phyloP scores from a whole-genome alignment of 2,888 invertebrate genomes.

The Chaitophorus viminalis region DNA sequence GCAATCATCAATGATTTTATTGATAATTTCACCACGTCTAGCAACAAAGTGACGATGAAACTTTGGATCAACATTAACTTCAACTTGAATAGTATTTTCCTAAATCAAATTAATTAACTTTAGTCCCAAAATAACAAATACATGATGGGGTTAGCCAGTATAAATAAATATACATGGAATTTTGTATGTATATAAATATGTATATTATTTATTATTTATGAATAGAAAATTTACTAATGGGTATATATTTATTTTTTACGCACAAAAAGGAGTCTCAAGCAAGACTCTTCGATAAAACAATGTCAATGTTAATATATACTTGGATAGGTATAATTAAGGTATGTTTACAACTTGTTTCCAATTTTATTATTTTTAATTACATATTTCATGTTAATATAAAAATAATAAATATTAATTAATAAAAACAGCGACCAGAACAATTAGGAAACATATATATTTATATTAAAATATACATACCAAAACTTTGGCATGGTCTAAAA shows the following conservation, averaged over 20 bases:
- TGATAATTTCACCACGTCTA: slow-evolving; percentile 88
- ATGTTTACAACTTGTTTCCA: no score
- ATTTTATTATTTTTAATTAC: no score
- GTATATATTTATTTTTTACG: no score
- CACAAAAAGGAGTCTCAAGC: no score
- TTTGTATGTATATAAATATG: background rate
- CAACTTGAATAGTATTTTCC: slow-evolving; percentile 89
- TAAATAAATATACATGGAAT: background rate
- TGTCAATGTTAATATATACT: no score
- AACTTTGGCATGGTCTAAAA: slow-evolving; percentile 89
- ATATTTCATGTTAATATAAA: no score
- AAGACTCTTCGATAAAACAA: no score
- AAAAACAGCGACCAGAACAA: no score
- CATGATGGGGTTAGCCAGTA: background rate
- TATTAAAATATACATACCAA: slow-evolving; percentile 69
- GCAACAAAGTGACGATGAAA: slow-evolving; percentile 96
- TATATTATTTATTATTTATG: background rate
- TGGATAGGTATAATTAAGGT: no score
- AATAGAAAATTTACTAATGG: no score
- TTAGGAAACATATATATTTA: background rate
- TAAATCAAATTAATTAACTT: slow-evolving; percentile 65
- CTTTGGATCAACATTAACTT: slow-evolving; percentile 87
- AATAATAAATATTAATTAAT: no score
- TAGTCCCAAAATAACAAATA: background rate
- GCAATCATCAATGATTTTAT: slow-evolving; percentile 90